These are phyloP conservation scores for Pyrrhosoma nymphula DNA, from an alignment of 2,888 invertebrate species.

Conservation along the genomic window DNA sequence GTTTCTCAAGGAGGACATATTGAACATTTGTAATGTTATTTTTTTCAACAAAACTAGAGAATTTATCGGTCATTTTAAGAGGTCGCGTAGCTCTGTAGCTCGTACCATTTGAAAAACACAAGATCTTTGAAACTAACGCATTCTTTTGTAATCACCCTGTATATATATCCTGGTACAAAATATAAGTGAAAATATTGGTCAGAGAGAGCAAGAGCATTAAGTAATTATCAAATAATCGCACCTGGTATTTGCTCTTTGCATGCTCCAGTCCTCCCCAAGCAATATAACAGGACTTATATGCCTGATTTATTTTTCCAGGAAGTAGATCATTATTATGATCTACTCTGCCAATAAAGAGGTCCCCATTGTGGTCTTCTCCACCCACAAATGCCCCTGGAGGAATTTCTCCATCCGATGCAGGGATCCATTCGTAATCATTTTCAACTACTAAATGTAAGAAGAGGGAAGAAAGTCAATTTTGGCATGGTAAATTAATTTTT, in stretches of 20 bases:
- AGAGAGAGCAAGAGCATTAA: too few species aligned
- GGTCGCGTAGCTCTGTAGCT: too few species aligned
- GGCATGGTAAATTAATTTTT: neutral
- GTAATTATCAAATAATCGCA: neutral
- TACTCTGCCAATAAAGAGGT: conserved; percentile 59
- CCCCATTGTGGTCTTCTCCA: conserved; percentile 51
- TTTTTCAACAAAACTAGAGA: too few species aligned
- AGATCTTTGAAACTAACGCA: too few species aligned
- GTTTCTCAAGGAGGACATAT: too few species aligned
- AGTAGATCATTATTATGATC: conserved; percentile 44
- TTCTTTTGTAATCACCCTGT: too few species aligned
- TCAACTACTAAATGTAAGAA: neutral
- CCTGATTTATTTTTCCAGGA: conserved; percentile 52
- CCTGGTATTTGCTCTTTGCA: conserved; percentile 49
- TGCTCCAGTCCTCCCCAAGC: conserved; percentile 62
- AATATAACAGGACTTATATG: conserved; percentile 16
- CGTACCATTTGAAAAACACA: too few species aligned
- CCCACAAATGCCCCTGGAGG: conserved; percentile 51
- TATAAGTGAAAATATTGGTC: too few species aligned
- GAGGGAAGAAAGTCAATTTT: neutral
- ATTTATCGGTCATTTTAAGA: too few species aligned
- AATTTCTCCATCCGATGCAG: conserved; percentile 35
- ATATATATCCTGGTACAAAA: too few species aligned
- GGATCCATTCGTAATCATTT: conserved; percentile 40
- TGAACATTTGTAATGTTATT: too few species aligned